Conservation (phyloP, 2,113 vertebrate genomes). For the Chionis minor region DNA sequence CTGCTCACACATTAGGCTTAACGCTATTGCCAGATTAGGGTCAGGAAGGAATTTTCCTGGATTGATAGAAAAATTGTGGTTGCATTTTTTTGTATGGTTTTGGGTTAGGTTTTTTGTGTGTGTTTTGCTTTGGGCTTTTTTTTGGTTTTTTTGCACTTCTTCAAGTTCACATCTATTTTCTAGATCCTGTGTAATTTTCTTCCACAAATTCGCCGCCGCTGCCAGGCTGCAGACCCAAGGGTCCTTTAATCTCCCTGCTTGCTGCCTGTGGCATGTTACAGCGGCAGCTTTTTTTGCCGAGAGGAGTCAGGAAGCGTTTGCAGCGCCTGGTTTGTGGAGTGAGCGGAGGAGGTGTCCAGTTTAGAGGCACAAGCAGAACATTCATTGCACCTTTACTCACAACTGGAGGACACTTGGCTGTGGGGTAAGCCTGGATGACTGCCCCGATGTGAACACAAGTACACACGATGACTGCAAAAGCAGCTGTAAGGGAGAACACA, state of each 20-base stretch:
- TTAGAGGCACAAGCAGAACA: background rate
- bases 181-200: background rate
- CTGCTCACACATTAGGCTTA: slow-evolving; percentile 40
- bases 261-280: background rate
- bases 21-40: slow-evolving; percentile 33
- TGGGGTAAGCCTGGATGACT: background rate
- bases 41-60: slow-evolving; percentile 54
- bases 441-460: background rate
- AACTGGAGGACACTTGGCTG: background rate
- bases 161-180: background rate
- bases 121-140: background rate
- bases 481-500: background rate
- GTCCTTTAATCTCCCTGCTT: background rate
- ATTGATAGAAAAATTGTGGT: background rate
- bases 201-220: background rate
- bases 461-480: background rate
- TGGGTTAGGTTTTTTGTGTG: background rate
- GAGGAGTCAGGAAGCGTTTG: background rate
- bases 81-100: background rate
- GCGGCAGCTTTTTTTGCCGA: background rate
- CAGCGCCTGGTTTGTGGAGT: background rate
- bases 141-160: background rate
- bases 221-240: background rate
- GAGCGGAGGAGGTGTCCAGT: background rate
- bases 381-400: background rate